phyloP scores from a whole-genome alignment of 92 coral and sea anemone genomes.

The Zoanthus gigantus region DNA sequence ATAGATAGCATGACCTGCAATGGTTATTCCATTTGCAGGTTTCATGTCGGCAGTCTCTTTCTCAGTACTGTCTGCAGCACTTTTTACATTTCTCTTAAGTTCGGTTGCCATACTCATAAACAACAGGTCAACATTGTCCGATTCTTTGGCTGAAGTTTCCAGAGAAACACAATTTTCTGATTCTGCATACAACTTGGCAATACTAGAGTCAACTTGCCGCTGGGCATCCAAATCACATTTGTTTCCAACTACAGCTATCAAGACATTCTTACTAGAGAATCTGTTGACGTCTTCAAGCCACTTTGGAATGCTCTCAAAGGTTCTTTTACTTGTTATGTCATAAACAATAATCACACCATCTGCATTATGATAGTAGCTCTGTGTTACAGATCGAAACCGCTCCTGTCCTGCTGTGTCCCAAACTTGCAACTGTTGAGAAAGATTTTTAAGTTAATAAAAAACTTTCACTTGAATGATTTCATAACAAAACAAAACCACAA shows the following conservation, averaged over 20 bases:
- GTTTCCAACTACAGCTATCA: slow-evolving; percentile 92
- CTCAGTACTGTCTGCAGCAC: slow-evolving; percentile 64
- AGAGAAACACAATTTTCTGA: slow-evolving; percentile 83
- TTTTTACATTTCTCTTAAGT: slow-evolving; percentile 79
- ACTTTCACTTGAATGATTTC: too few relatives aligned
- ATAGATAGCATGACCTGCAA: slow-evolving; percentile 79
- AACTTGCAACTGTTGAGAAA: slow-evolving; percentile 81
- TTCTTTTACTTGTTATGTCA: slow-evolving; percentile 88
- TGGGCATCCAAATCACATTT: slow-evolving; percentile 82
- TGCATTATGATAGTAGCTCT: slow-evolving; percentile 96
- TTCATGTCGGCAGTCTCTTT: slow-evolving; percentile 63
- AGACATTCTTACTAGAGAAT: slow-evolving; percentile 89
- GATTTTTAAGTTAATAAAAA: not conserved
- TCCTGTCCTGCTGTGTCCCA: slow-evolving; percentile 99
- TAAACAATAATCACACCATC: slow-evolving; percentile 94
- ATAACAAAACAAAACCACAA: too few relatives aligned
- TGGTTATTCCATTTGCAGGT: slow-evolving; percentile 66
- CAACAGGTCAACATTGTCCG: slow-evolving; percentile 91
- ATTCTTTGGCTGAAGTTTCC: slow-evolving; percentile 98
- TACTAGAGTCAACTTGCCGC: slow-evolving; percentile 82
- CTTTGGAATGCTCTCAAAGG: slow-evolving; percentile 86
- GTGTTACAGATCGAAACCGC: slow-evolving; percentile 95
- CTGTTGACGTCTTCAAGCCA: slow-evolving; percentile 95
- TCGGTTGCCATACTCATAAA: slow-evolving; percentile 92
- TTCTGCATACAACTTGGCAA: slow-evolving; percentile 82